Evolutionary conservation across 1,140 invertebrate genomes (phyloP).

Genomic region (Tetragnatha versicolor): DNA sequence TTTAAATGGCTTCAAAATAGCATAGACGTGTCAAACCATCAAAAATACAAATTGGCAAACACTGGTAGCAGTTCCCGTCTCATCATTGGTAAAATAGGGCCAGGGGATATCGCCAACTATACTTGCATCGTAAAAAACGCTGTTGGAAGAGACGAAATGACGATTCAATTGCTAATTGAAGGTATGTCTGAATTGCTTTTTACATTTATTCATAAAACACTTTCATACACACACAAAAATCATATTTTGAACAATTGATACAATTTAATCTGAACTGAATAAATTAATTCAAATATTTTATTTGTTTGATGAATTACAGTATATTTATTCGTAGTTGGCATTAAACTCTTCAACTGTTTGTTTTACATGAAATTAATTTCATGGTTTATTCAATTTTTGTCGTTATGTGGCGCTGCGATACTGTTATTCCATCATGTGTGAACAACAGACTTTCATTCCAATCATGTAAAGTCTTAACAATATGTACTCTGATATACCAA

Average conservation of each 20-base stretch:
- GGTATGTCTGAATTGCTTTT: background rate
- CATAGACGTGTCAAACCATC: background rate
- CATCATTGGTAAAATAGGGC: conserved; percentile 7
- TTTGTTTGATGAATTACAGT: background rate
- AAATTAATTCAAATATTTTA: background rate
- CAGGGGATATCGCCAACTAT: conserved; percentile 30
- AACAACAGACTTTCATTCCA: too few relatives aligned
- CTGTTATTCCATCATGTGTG: background rate
- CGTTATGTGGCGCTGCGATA: conserved; percentile 40
- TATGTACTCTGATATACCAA: too few relatives aligned
- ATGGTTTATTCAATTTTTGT: conserved; percentile 12
- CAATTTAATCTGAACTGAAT: background rate
- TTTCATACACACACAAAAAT: background rate
- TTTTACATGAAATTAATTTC: background rate
- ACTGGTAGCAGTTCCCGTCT: background rate
- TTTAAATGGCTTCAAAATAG: conserved; percentile 46
- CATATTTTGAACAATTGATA: background rate
- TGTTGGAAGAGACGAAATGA: background rate
- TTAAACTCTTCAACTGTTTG: background rate
- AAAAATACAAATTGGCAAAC: background rate
- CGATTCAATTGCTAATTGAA: conserved; percentile 21
- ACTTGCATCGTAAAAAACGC: conserved; percentile 15
- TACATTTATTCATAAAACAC: background rate
- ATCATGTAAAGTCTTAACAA: too few relatives aligned
- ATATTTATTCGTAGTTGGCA: background rate